These are phyloP conservation scores for Pygmarrhopalites habei DNA, from an alignment of 1,140 invertebrate species.

Conservation along the genomic window DNA sequence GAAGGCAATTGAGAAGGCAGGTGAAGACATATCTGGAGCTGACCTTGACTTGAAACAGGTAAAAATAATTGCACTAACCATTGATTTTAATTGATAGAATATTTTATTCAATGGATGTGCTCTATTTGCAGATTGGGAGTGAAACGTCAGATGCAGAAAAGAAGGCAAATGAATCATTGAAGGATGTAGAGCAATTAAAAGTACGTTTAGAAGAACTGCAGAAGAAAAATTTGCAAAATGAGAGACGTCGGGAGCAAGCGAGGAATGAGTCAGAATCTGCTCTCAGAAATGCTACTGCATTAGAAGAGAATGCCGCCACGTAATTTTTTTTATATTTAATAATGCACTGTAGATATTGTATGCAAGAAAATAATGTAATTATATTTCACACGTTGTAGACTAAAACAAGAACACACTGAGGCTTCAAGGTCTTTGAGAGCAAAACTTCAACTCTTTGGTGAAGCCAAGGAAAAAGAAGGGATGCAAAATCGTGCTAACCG, in stretches of 20 bases:
- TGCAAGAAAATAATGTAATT: no score
- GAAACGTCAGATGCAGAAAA: constrained; percentile 65
- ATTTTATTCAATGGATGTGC: no score
- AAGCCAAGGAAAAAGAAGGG: constrained; percentile 60
- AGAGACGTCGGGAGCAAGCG: constrained; percentile 55
- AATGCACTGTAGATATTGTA: no score
- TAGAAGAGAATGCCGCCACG: constrained; percentile 48
- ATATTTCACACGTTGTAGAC: no score
- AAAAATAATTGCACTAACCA: constrained; percentile 32
- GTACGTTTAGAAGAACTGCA: constrained; percentile 61
- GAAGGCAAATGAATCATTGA: constrained; percentile 62
- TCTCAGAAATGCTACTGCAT: constrained; percentile 50
- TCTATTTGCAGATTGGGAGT: constrained; percentile 56
- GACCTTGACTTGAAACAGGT: constrained; percentile 62
- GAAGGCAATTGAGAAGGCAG: constrained; percentile 68
- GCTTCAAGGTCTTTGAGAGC: constrained; percentile 54
- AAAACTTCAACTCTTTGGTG: constrained; percentile 56
- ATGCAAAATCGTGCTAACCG: constrained; percentile 65
- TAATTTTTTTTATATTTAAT: no score
- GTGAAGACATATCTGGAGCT: constrained; percentile 65
- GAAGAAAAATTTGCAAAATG: constrained; percentile 67
- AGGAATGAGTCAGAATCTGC: constrained; percentile 51
- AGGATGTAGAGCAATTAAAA: constrained; percentile 60
- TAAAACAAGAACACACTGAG: constrained; percentile 54
- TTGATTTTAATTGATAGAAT: no score